Conservation (phyloP, 2,888 invertebrate species). For the Oligia latruncula region DNA sequence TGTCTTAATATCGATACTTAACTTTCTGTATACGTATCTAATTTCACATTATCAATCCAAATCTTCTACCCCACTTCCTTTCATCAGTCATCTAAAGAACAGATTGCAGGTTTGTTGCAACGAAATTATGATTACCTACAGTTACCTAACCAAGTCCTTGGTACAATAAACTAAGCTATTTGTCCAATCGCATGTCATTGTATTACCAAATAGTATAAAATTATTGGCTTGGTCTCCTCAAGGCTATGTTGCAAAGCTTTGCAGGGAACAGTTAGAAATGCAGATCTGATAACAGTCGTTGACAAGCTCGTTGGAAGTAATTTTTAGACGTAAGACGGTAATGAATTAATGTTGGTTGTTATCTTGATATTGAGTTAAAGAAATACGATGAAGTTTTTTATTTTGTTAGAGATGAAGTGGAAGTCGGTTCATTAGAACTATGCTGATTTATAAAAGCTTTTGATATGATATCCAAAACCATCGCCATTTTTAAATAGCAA, state of each 20-base stretch:
- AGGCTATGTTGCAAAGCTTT: conserved; percentile 60
- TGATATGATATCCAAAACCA: neutral
- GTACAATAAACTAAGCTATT: conserved; percentile 46
- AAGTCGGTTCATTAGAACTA: neutral
- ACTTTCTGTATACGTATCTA: neutral
- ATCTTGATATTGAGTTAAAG: neutral
- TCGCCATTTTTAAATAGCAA: too few relatives aligned
- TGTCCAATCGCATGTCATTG: conserved; percentile 54
- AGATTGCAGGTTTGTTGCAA: conserved; percentile 51
- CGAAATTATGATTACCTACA: conserved; percentile 20
- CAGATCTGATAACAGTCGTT: conserved; percentile 52
- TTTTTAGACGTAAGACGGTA: neutral
- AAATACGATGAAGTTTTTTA: neutral
- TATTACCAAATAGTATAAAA: conserved; percentile 64
- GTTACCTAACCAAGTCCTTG: conserved; percentile 55
- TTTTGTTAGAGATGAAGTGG: neutral
- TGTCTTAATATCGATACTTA: conserved; percentile 24
- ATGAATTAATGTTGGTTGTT: neutral
- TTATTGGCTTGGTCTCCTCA: conserved; percentile 56
- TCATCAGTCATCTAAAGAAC: conserved; percentile 49
- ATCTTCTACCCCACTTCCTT: conserved; percentile 7
- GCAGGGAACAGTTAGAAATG: conserved; percentile 38
- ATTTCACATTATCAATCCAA: conserved; percentile 43
- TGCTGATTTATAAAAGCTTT: neutral
- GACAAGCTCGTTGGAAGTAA: conserved; percentile 35